Conservation (phyloP, 2,888 invertebrate genomes). For the Polylopha cassiicola region DNA sequence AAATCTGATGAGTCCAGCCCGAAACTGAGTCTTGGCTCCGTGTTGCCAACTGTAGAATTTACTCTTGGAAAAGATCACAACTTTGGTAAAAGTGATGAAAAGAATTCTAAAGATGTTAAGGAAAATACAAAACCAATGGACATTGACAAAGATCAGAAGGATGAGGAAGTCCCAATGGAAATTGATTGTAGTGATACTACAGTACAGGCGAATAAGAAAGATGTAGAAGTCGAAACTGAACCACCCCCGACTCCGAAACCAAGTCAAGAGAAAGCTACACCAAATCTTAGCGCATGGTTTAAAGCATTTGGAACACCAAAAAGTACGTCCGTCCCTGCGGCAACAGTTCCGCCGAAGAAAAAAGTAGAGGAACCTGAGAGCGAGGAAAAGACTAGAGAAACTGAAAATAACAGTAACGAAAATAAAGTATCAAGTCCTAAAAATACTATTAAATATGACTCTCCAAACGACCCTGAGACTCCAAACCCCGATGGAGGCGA, state of each 20-base stretch:
- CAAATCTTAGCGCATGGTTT: conserved; percentile 94
- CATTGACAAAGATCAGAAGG: conserved; percentile 18
- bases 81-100: conserved; percentile 61
- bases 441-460: conserved; percentile 56
- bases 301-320: conserved; percentile 94
- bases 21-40: conserved; percentile 90
- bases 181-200: conserved; percentile 40
- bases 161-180: conserved; percentile 36
- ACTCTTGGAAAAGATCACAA: conserved; percentile 81
- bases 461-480: conserved; percentile 56
- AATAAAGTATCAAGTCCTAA: conserved; percentile 51
- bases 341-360: conserved; percentile 71
- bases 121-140: conserved; percentile 18
- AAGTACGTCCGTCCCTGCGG: conserved; percentile 72
- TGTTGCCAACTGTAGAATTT: conserved; percentile 84
- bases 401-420: conserved; percentile 45
- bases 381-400: conserved; percentile 60
- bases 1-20: conserved; percentile 84
- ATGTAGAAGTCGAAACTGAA: conserved; percentile 64
- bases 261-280: conserved; percentile 83
- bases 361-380: conserved; percentile 76
- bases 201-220: conserved; percentile 49
- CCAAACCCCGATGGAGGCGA: conserved; percentile 65
- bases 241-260: conserved; percentile 50
- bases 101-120: conserved; percentile 28